Evolutionary conservation across 2,797 vertebrate genomes (phyloP), one percentile per base, ranked within the genome.

Genomic region (Sebastes hopkinsi): DNA sequence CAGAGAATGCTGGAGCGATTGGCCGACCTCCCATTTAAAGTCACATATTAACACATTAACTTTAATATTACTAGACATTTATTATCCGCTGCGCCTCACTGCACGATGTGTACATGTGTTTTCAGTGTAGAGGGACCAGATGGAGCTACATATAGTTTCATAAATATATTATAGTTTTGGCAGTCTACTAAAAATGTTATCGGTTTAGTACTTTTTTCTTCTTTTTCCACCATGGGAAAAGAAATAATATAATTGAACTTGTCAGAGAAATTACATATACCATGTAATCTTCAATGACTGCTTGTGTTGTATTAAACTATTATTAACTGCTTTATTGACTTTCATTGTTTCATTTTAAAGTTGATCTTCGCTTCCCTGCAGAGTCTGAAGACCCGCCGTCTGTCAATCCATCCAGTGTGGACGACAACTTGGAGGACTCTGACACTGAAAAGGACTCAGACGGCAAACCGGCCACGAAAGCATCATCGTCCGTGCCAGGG

Each of bases 351-450:
- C 1, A 4, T 61, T 60, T 69, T 70, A 54, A 52, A 62, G 38
- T 27, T 6, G 0, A 27, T 79, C 4, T 67, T 83, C 9, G 70
- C 29, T 52, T 75, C 36, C 77, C 84, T 91, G 52, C 94, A 99
- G 99, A 99, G 91, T 99, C 97, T 87, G 99, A 99, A 94, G 97
- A 99, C 85, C 94, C 96, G 65, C 97, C 94, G 1, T 99, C 98
- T 73, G 96, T 98, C 80, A 98, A 99, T 93, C 97, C 97, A 59
- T 99, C 98, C 72, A 99, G 98, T 71, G 93, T 99, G 83, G 98
- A 99, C 76, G 99, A 99, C 79, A 98, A 97, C 90, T 95, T 97
- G 93, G 98, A 96, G 59, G 94, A 99, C 93, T 99, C 98, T 1
- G 99, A 99, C 72, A 95, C 91, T 6, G 99, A 99, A 80, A 99